Base-by-base conservation (phyloP, 2,113 vertebrate species). In the Todiramphus saurophagus region DNA sequence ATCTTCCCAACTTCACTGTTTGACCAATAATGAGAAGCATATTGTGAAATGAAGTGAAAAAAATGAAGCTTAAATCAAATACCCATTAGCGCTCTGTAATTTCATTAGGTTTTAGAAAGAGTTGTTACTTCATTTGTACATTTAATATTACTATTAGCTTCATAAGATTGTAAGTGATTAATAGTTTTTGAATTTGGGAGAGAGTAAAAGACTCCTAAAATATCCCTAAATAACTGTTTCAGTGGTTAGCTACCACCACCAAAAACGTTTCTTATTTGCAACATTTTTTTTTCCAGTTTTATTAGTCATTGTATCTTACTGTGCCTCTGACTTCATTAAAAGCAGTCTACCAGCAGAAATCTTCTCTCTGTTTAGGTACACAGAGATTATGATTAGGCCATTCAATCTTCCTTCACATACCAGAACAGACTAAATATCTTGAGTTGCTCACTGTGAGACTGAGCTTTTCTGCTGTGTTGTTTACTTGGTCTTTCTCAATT, bases 91-190 rank as follows among this genome's bases (percentile, higher is more conserved):
- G 5, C 4, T 14, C 43, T 63, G 24, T 72, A 83, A 89, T 80
- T 95, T 93, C 50, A 90, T 87, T 94, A 96, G 76, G 41, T 2
- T 83, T 76, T 92, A 79, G 53, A 87, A 44, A 89, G 50, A 85
- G 25, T 14, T 37, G 21, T 69, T 95, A 58, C n/a, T 83, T 89
- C 25, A 55, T 82, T 73, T 88, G 13, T 86, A 16, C 90, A 72
- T 91, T 83, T 94, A 84, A 89, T 87, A 91, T 48, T 62, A 56
- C 48, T 88, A 76, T 78, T 27, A 74, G 17, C 23, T 89, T 10
- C 13, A 30, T 55, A 33, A 62, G 4, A 88, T 8, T 72, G 24
- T 14, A 75, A 58, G 4, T 30, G 4, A 81, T 83, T 59, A 77
- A 80, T 69, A 70, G 10, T 6, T 16, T 83, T 73, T 90, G 53